A percentile compares a stretch with the other conserved stretches of the same genome.
These are phyloP conservation scores for Orius insidiosus DNA, from an alignment of 1,140 invertebrate genomes.

Conservation along the genomic window DNA sequence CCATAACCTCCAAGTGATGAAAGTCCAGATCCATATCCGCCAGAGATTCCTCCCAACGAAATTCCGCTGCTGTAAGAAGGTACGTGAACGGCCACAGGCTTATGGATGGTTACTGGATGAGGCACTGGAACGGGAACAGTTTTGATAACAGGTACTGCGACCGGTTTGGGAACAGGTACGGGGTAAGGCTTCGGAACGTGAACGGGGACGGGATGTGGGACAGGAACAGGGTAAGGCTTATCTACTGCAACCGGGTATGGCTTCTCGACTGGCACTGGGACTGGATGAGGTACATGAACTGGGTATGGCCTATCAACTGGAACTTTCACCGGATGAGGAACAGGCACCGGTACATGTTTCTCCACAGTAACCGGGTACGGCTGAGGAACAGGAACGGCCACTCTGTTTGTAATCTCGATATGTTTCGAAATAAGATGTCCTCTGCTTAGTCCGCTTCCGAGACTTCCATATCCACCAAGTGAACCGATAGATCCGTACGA, in stretches of 20 bases:
- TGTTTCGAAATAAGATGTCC: slow-evolving; percentile 4
- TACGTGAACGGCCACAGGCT: slow-evolving; percentile 1
- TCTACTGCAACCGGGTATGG: slow-evolving; percentile 16
- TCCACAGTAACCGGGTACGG: slow-evolving; percentile 17
- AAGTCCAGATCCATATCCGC: not conserved
- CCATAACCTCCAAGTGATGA: too few species aligned
- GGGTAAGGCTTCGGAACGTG: slow-evolving; percentile 6
- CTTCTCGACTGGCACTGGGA: slow-evolving; percentile 16
- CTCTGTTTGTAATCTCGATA: slow-evolving; percentile 13
- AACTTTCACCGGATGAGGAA: slow-evolving; percentile 15
- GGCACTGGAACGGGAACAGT: slow-evolving; percentile 2
- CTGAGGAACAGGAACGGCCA: slow-evolving; percentile 15
- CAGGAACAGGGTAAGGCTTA: slow-evolving; percentile 16
- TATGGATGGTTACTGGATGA: slow-evolving; percentile 1
- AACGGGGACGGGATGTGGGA: slow-evolving; percentile 10
- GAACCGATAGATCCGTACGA: not conserved
- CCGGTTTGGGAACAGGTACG: slow-evolving; percentile 13
- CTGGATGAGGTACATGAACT: slow-evolving; percentile 8
- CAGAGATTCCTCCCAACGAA: slow-evolving; percentile 1
- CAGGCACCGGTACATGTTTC: slow-evolving; percentile 14
- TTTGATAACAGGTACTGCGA: slow-evolving; percentile 27
- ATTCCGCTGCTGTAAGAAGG: not conserved
- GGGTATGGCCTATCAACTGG: slow-evolving; percentile 10
- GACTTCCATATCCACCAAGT: not conserved
- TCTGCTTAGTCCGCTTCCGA: not conserved